Evolutionary conservation across 2,113 vertebrate genomes (phyloP).

Genomic region (Mustela lutreola): DNA sequence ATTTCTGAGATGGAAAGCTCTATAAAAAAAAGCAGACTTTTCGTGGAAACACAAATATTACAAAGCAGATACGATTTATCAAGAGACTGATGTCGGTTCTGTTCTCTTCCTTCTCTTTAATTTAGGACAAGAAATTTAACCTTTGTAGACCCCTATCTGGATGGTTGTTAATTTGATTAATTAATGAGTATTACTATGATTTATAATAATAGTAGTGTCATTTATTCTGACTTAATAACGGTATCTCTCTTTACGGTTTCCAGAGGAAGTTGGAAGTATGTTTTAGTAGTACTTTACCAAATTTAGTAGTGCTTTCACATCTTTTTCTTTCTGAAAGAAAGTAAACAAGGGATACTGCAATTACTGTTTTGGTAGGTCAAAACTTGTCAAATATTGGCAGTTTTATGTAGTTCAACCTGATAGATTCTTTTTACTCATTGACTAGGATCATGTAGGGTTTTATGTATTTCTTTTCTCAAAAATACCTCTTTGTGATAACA

Average conservation of each 20-base stretch:
- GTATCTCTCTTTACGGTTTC: background rate
- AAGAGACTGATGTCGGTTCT: background rate
- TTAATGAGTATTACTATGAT: background rate
- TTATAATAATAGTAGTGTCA: background rate
- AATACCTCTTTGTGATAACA: background rate
- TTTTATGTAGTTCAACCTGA: background rate
- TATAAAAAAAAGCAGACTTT: background rate
- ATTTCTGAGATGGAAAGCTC: slow-evolving; percentile 14
- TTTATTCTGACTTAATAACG: background rate
- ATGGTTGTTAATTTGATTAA: background rate
- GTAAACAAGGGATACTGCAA: background rate
- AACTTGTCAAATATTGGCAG: background rate
- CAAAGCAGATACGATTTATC: background rate
- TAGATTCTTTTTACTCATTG: background rate
- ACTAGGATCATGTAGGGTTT: background rate
- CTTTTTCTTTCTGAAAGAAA: background rate
- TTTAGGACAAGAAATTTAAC: background rate
- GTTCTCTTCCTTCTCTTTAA: background rate
- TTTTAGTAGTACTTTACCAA: background rate
- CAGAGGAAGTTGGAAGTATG: background rate
- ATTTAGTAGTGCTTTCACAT: background rate
- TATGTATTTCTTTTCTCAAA: background rate
- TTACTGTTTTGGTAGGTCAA: background rate
- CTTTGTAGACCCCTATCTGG: background rate
- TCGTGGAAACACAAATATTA: background rate